These are phyloP conservation scores for Thecophora atra DNA, from an alignment of 2,888 invertebrate species.

Conservation along the genomic window DNA sequence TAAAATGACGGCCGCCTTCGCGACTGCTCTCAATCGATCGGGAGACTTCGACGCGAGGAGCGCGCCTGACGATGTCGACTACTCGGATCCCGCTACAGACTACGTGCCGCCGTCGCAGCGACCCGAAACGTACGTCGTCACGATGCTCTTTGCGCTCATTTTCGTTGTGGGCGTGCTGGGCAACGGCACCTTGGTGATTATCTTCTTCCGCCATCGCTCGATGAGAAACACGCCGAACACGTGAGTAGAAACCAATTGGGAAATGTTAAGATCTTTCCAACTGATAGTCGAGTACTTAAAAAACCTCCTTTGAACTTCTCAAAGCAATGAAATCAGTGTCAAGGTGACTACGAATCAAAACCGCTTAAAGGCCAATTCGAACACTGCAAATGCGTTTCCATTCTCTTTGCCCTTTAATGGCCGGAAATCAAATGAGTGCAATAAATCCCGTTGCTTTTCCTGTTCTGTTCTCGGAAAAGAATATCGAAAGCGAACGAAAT, in stretches of 20 bases:
- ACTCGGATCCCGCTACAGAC: slow-evolving; percentile 38
- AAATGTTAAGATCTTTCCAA: too few relatives aligned
- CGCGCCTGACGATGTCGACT: slow-evolving; percentile 34
- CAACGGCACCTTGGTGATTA: slow-evolving; percentile 87
- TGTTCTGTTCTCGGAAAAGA: too few relatives aligned
- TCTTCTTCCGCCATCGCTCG: slow-evolving; percentile 82
- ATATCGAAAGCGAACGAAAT: too few relatives aligned
- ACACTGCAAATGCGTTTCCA: too few relatives aligned
- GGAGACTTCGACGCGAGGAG: neutral
- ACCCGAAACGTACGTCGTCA: slow-evolving; percentile 87
- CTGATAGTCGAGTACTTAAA: too few relatives aligned
- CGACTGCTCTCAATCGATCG: slow-evolving; percentile 12
- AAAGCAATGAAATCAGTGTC: too few relatives aligned
- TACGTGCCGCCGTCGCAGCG: slow-evolving; percentile 76
- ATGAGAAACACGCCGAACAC: slow-evolving; percentile 94
- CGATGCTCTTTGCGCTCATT: slow-evolving; percentile 84
- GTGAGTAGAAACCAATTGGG: slow-evolving; percentile 70
- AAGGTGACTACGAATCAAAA: too few relatives aligned
- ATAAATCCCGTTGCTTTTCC: too few relatives aligned
- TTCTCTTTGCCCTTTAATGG: too few relatives aligned
- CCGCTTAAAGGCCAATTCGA: too few relatives aligned
- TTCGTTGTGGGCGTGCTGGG: slow-evolving; percentile 89
- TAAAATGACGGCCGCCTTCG: slow-evolving; percentile 11
- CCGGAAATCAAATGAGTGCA: too few relatives aligned
- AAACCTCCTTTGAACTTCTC: too few relatives aligned